Conservation (phyloP, 2,113 vertebrate genomes). For the Bufo bufo region DNA sequence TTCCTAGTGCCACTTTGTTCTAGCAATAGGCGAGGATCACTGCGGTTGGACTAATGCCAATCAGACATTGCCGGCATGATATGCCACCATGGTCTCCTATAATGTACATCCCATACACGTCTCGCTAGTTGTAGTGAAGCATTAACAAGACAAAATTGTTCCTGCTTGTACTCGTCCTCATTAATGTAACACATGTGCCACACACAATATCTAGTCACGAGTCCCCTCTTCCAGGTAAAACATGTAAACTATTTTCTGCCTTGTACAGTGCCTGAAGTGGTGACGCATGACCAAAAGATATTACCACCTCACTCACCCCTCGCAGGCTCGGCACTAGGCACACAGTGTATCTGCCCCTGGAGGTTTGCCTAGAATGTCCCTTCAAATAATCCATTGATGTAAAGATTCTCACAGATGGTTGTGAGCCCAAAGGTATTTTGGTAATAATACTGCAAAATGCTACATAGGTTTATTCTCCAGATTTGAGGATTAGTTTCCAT, state of each 20-base stretch:
- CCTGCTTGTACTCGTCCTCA: not conserved
- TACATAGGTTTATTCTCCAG: not conserved
- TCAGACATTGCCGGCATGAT: not conserved
- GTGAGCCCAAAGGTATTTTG: no score
- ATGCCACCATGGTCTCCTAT: not conserved
- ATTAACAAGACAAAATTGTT: not conserved
- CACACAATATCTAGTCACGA: not conserved
- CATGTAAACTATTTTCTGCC: not conserved
- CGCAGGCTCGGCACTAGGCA: not conserved
- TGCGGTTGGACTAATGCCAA: no score
- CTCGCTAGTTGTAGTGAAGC: no score
- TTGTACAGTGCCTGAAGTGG: not conserved
- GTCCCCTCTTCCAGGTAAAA: not conserved
- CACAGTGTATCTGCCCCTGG: not conserved
- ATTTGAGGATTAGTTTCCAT: not conserved
- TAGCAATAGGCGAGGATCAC: not conserved
- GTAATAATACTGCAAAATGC: not conserved
- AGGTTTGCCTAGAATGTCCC: not conserved
- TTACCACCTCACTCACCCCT: not conserved
- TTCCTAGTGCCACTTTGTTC: not conserved
- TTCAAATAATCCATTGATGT: not conserved
- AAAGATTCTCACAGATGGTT: not conserved
- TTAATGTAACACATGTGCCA: not conserved
- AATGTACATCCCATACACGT: not conserved
- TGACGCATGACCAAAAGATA: not conserved